Conservation (phyloP, 2,113 vertebrate species). For the Psilopsiagon aymara region DNA sequence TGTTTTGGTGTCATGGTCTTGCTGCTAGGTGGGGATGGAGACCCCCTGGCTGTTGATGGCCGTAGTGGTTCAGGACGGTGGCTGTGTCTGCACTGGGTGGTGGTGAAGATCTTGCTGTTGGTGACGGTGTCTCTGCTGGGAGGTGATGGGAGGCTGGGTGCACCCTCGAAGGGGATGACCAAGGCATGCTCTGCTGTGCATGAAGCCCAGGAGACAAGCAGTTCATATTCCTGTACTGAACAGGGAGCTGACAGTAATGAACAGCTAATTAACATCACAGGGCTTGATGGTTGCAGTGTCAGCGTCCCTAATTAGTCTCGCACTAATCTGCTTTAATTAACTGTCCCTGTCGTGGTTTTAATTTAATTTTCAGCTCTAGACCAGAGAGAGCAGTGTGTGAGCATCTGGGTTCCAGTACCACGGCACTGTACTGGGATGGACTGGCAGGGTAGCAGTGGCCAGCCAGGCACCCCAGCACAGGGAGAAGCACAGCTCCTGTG, state of each 20-base stretch:
- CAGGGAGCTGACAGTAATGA: conserved; percentile 79
- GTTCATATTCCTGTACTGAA: conserved; percentile 71
- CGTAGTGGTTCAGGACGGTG: background rate
- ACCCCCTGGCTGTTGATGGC: background rate
- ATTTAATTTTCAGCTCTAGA: conserved; percentile 81
- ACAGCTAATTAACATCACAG: conserved; percentile 82
- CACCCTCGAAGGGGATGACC: background rate
- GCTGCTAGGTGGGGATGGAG: background rate
- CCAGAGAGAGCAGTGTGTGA: conserved; percentile 41
- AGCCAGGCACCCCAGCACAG: background rate
- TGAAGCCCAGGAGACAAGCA: conserved; percentile 46
- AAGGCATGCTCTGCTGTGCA: background rate
- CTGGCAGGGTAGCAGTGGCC: background rate
- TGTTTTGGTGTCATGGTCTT: background rate
- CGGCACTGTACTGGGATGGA: background rate
- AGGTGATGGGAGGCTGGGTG: background rate
- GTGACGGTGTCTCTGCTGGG: background rate
- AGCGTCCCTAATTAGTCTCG: conserved; percentile 80
- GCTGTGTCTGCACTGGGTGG: background rate
- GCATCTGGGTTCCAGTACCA: conserved; percentile 8
- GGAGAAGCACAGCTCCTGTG: background rate
- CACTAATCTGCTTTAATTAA: conserved; percentile 85
- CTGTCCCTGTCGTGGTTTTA: conserved; percentile 79
- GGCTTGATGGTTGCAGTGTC: conserved; percentile 79
- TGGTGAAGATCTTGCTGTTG: fast-evolving